Evolutionary conservation across 1,140 invertebrate genomes (phyloP), one percentile per base, ranked within the genome.

Genomic region (Eriocheir sinensis): DNA sequence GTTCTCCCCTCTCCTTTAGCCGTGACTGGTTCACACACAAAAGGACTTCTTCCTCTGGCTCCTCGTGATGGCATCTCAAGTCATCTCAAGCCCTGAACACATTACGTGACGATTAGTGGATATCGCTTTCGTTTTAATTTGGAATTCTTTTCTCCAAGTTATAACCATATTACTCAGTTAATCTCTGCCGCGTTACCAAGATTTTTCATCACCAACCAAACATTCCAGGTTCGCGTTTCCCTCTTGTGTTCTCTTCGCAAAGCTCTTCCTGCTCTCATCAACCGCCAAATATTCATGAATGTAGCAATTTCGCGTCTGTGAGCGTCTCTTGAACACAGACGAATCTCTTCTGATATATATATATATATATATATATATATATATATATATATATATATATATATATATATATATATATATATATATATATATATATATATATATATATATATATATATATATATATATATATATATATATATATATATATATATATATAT

Each of bases 381-480:
- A 85, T 85, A 85, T 85, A 85, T 85, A 85, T 85, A 85, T 85
- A 85, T 85, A 85, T 85, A 85, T 85, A 85, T 85, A 85, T 85
- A 85, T 85, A 85, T 27, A 89, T 41, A 89, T 41, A 89, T 41
- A 89, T 41, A 89, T 41, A 89, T 41, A 89, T 41, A 89, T 41
- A 89, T 41, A 89, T 89, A 89, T 89, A 89, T 89, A 89, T 89
- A 89, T 89, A 89, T 89, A 89, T 89, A 89, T 89, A 89, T 89
- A 89, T 89, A 89, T 89, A 89, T 89, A 89, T 89, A 89, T 89
- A 89, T 89, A 89, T 89, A 89, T 89, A 89, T 89, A 89, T 89
- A 89, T 89, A 89, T 89, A 89, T 38, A 89, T 89, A 41, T 89
- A 89, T 89, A 89, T 41, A 89, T 89, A 89, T 89, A 89, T 89